Evolutionary conservation across 2,113 vertebrate genomes (phyloP).

Genomic region (Equus przewalskii): DNA sequence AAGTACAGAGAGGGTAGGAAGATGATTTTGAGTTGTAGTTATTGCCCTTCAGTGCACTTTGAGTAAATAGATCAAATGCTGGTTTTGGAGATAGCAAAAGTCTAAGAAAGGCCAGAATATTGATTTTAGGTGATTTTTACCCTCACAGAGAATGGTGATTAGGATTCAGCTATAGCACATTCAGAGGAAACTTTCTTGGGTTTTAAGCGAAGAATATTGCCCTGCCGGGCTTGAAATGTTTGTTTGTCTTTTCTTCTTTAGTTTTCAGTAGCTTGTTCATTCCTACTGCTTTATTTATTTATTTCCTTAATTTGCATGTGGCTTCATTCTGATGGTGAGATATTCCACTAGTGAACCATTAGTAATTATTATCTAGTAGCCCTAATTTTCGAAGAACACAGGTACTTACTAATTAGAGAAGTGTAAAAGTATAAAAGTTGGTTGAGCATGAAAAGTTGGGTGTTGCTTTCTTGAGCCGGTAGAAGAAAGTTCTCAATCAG

Average conservation of each 20-base stretch:
- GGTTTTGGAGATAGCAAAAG: constrained; percentile 51
- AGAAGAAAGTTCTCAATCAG: not conserved
- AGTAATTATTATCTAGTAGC: not conserved
- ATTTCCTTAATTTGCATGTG: not conserved
- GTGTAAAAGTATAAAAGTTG: not conserved
- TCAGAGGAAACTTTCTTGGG: not conserved
- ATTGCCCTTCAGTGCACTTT: constrained; percentile 49
- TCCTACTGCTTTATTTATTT: not conserved
- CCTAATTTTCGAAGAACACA: constrained; percentile 49
- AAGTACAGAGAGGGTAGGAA: not conserved
- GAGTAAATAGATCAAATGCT: constrained; percentile 59
- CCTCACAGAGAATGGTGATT: constrained; percentile 18
- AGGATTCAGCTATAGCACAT: not conserved
- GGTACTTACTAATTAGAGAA: not conserved
- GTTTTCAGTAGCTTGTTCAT: not conserved
- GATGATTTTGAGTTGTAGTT: constrained; percentile 59
- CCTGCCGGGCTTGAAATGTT: not conserved
- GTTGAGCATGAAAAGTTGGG: not conserved
- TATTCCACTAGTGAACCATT: not conserved
- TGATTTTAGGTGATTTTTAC: constrained; percentile 59
- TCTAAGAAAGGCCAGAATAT: constrained; percentile 51
- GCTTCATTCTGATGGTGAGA: not conserved
- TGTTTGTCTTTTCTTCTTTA: not conserved
- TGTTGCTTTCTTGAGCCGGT: not conserved
- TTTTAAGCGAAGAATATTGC: constrained; percentile 24